phyloP scores from a whole-genome alignment of 2,797 vertebrate species.

The Pseudochirops corinnae region DNA sequence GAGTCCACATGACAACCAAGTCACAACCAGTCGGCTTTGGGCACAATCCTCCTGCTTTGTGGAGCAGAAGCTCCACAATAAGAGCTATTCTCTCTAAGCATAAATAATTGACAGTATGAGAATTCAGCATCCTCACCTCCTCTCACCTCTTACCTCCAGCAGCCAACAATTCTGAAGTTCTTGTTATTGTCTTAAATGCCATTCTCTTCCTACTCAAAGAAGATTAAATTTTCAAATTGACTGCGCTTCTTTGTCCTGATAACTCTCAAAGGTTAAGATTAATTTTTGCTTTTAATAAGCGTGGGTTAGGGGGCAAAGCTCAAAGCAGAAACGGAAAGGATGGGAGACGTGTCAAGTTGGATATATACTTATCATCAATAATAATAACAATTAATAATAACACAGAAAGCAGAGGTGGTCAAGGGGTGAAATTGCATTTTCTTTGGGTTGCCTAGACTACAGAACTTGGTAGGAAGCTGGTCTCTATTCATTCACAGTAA shows the following conservation, averaged over 20 bases:
- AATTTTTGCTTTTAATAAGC: not conserved
- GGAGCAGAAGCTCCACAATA: not conserved
- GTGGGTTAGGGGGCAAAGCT: not conserved
- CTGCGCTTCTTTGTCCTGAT: not conserved
- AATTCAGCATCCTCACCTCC: not conserved
- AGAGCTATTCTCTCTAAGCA: not conserved
- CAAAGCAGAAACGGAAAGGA: not conserved
- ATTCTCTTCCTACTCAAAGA: not conserved
- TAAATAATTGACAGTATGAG: not conserved
- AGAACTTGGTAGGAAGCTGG: not conserved
- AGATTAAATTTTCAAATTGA: not conserved
- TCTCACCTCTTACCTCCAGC: not conserved
- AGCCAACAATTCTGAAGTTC: not conserved
- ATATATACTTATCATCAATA: not conserved
- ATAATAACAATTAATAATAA: not conserved
- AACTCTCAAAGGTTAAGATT: not conserved
- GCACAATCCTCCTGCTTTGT: too few species aligned
- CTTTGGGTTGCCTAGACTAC: not conserved
- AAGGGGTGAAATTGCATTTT: not conserved
- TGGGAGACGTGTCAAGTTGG: not conserved
- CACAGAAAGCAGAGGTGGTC: not conserved
- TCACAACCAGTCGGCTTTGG: not conserved
- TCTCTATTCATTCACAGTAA: not conserved
- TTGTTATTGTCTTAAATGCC: slow-evolving; percentile 3
- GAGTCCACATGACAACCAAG: not conserved